Conservation (phyloP, 2,888 invertebrate genomes). For the Clunio marinus region DNA sequence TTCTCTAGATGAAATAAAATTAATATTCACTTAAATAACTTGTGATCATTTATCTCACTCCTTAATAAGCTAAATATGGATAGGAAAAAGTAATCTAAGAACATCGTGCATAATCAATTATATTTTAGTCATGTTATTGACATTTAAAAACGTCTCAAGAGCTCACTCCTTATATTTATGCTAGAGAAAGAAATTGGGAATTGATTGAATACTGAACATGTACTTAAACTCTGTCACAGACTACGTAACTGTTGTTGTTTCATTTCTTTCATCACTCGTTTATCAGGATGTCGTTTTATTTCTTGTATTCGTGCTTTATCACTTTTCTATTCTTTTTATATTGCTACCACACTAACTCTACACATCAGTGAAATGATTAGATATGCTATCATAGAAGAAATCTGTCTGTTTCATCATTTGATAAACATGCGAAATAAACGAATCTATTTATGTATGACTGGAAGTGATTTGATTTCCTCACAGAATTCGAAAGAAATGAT, state of each 20-base stretch:
- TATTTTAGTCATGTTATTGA: neutral
- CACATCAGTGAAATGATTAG: neutral
- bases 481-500: neutral
- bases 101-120: neutral
- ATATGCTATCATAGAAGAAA: neutral
- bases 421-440: constrained; percentile 6
- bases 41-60: no score
- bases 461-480: constrained; percentile 17
- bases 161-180: no score
- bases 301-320: neutral
- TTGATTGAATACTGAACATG: neutral
- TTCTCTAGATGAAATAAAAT: no score
- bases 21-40: no score
- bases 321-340: neutral
- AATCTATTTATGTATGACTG: neutral
- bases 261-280: neutral
- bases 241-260: neutral
- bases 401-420: neutral
- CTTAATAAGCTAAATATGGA: no score
- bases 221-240: neutral
- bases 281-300: neutral
- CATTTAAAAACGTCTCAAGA: no score
- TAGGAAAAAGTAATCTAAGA: no score
- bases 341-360: neutral
- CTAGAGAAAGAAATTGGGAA: neutral